Evolutionary conservation across 2,797 vertebrate genomes (phyloP).

Genomic region (Carcharodon carcharias): DNA sequence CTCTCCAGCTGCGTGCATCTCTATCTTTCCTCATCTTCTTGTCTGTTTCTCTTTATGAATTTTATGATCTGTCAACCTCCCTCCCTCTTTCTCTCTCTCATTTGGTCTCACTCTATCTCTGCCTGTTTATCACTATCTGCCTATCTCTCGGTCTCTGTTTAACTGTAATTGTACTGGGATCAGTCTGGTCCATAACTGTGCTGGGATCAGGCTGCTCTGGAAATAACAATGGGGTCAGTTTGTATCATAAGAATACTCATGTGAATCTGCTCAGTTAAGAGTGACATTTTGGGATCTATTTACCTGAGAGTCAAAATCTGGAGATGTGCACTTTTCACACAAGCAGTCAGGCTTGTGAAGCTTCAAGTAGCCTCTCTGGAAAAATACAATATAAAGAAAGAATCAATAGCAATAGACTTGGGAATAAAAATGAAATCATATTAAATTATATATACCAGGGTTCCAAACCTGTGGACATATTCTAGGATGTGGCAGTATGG

Average conservation of each 20-base stretch:
- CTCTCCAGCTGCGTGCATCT: neutral
- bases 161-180: neutral
- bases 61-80: neutral
- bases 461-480: neutral
- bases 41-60: neutral
- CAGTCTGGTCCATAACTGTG: neutral
- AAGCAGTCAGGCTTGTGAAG: neutral
- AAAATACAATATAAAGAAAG: conserved; percentile 17
- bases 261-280: neutral
- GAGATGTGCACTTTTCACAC: neutral
- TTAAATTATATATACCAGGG: neutral
- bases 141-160: neutral
- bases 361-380: conserved; percentile 16
- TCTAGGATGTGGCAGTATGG: neutral
- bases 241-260: neutral
- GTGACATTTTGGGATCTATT: neutral
- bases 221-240: neutral
- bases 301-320: neutral
- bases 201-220: neutral
- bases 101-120: neutral
- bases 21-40: neutral
- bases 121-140: neutral
- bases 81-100: neutral
- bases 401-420: neutral
- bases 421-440: neutral